Base-by-base conservation (phyloP, 2,888 invertebrate species). In the Polia nebulosa region DNA sequence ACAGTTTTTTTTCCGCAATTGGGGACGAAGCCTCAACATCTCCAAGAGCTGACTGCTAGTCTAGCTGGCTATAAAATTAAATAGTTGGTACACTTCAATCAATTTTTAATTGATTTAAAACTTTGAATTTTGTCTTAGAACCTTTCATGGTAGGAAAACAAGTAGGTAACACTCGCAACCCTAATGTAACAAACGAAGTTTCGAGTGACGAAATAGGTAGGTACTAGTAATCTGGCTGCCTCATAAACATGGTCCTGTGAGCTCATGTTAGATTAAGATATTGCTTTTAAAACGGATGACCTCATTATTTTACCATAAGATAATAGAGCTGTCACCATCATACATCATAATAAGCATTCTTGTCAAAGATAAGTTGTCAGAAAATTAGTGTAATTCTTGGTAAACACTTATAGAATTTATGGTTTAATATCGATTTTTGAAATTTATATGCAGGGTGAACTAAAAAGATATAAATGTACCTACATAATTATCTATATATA, bases 241-340 rank as follows among this genome's bases (percentile, higher is more conserved):
- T 85, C 85, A 88, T 64, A 53, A 66, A 65, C 66, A 77, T 60
- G 49, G 69, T 61, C 49, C 22, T 58, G 57, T 79, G 47, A 66
- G 66, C 67, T 62, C 72, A 47, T 61, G 45, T 47, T 64, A 80
- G 81, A 85, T 85, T 84, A 83, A 61, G 71, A 63, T 64, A 75
- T 72, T 53, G 47, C 39, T 75, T 77, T 71, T 53, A 52, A 80
- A 80, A 77, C 59, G 56, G 36, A 66, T 53, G 57, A 55, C 32
- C 62, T 71, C 76, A 73, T 84, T 79, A 75, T 55, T 63, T 57
- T 6, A 44, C 36, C 49, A 22, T 53, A 59, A 59, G 61, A 70
- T 65, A 75, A 62, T 7, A 20, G 17, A 47, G 27, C 6, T 36
- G 44, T 41, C 49, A 57, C 47, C 32, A 53, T 44, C 29, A 11